These are phyloP conservation scores for Chiroxiphia lanceolata DNA, from an alignment of 2,797 vertebrate species.

Conservation along the genomic window DNA sequence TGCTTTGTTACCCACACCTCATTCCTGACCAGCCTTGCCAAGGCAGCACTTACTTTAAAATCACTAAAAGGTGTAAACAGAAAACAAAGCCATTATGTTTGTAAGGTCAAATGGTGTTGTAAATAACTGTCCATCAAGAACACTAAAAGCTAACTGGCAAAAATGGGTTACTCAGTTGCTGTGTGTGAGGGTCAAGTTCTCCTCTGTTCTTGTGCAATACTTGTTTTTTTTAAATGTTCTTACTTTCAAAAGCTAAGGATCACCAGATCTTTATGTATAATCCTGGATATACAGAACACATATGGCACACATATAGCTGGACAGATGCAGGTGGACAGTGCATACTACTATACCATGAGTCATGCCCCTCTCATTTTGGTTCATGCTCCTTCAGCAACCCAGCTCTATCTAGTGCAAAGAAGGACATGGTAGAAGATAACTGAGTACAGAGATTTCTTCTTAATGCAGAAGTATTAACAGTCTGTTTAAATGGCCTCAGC, in stretches of 20 bases:
- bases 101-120: background rate
- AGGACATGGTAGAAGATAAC: background rate
- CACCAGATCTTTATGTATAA: background rate
- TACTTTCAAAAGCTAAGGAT: background rate
- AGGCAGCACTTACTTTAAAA: background rate
- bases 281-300: rapidly evolving
- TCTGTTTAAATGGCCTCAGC: background rate
- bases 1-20: background rate
- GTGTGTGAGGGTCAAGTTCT: background rate
- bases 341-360: background rate
- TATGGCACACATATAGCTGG: background rate
- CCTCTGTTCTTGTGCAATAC: background rate
- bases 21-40: background rate
- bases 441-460: background rate
- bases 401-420: background rate
- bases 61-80: background rate
- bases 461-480: background rate
- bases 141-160: background rate
- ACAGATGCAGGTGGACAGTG: background rate
- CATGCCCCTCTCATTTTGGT: background rate
- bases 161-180: background rate
- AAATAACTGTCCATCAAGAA: background rate
- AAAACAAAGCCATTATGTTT: background rate
- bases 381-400: background rate
- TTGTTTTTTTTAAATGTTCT: background rate